These are phyloP conservation scores for Xenus cinereus DNA, from an alignment of 2,113 vertebrate genomes.

Conservation along the genomic window DNA sequence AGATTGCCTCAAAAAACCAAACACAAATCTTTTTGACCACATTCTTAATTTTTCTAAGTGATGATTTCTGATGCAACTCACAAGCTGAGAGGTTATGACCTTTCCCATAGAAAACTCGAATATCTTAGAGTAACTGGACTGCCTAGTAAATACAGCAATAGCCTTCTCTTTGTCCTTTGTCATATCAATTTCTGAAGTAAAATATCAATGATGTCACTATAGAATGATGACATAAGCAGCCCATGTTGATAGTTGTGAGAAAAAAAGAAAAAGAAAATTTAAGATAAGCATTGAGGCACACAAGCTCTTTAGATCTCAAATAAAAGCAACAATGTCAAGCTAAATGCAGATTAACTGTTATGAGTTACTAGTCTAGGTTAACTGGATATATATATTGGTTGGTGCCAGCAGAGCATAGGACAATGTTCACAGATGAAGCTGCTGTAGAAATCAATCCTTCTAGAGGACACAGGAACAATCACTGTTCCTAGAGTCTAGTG, in stretches of 20 bases:
- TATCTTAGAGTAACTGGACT: background rate
- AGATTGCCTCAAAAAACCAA: background rate
- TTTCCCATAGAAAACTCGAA: background rate
- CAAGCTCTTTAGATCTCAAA: background rate
- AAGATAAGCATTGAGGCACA: background rate
- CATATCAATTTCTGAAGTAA: background rate
- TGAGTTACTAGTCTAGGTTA: background rate
- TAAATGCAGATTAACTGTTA: background rate
- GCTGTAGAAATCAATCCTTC: background rate
- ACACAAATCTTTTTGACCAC: background rate
- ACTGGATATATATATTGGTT: background rate
- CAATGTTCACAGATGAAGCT: background rate
- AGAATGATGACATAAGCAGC: background rate
- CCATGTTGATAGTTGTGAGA: background rate
- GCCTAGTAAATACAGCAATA: background rate
- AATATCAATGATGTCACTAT: background rate
- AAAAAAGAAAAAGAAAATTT: background rate
- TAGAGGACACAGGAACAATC: background rate
- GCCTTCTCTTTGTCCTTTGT: background rate
- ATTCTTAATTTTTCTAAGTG: background rate
- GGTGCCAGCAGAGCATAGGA: background rate
- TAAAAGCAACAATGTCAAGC: background rate
- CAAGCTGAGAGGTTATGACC: background rate
- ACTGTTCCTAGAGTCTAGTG: background rate
- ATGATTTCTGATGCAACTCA: background rate